Base-by-base conservation (phyloP, 2,113 vertebrate species). In the Hiodon alosoides region DNA sequence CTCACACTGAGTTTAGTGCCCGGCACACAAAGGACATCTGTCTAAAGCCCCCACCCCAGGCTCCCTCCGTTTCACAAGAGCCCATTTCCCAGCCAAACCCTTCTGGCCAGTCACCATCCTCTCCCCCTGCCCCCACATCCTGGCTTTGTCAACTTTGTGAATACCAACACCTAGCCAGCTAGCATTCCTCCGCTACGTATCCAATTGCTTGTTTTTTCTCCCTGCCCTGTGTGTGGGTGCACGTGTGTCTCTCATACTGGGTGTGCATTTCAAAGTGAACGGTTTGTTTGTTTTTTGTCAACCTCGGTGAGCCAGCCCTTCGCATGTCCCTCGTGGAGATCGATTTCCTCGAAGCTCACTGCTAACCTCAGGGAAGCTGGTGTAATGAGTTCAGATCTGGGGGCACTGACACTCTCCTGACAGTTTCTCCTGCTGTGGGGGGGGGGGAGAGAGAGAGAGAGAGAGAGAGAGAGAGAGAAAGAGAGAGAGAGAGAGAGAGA, bases 351-450 rank as follows among this genome's bases (percentile, higher is more conserved):
- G 81, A 84, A 81, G 86, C 83, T 83, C 81, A 55, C 73, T 54
- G 77, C 84, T 89, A 87, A 87, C 87, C 89, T 89, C 85, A 88
- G 86, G 86, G 86, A 89, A 86, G 83, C 79, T 87, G 83, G 74
- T 81, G 81, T 90, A 90, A 90, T 90, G 87, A 89, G 86, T 87
- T 87, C 82, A 75, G 84, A 86, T 87, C 81, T 87, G 85, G 87
- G 79, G 85, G 79, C 86, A 46, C 77, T 81, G 86, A 83, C 81
- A 79, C 82, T 78, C 71, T 79, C 50, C 72, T 77, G 72, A 75
- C 80, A 72, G 76, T 69, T 68, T 55, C 79, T 13, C 60, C 48
- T 6, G n/a, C 57, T 46, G 13, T 2, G 5, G 14, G 7, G 69
- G 9, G 53, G 16, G 69, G 6, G 2, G 31, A 31, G 31, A 31